Percentiles rank a stretch among this genome's conserved stretches.
These are phyloP conservation scores for Apis laboriosa DNA, from an alignment of 1,140 invertebrate genomes.

Conservation along the genomic window DNA sequence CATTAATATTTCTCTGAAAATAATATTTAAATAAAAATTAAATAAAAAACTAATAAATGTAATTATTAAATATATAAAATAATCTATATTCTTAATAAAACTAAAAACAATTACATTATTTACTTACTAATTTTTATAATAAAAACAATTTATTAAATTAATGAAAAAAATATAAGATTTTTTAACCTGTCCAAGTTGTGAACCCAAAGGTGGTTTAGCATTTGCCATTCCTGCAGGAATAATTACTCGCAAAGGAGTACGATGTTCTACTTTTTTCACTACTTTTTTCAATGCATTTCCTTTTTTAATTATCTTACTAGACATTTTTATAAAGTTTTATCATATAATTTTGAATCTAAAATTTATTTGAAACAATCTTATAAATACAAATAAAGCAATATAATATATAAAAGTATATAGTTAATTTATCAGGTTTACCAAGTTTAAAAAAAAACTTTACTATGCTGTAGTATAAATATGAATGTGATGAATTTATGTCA, in stretches of 20 bases:
- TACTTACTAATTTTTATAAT: background rate
- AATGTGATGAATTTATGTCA: background rate
- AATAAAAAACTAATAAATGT: too few species aligned
- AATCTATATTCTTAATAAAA: background rate
- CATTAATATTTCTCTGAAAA: slow-evolving; percentile 95
- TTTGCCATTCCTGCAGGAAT: slow-evolving; percentile 94
- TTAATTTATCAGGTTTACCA: background rate
- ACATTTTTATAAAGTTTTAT: slow-evolving; percentile 82
- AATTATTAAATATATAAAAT: slow-evolving; percentile 9
- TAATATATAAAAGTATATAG: background rate
- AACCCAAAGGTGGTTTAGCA: slow-evolving; percentile 94
- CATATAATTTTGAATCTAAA: background rate
- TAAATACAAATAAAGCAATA: too few species aligned
- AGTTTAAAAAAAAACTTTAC: background rate
- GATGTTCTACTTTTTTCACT: slow-evolving; percentile 88
- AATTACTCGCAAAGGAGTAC: slow-evolving; percentile 86
- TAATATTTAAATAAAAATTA: slow-evolving; percentile 31
- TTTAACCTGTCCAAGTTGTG: slow-evolving; percentile 93
- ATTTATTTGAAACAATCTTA: background rate
- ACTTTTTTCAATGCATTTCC: slow-evolving; percentile 86
- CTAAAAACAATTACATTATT: background rate
- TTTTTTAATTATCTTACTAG: slow-evolving; percentile 84
- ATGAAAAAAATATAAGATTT: slow-evolving; percentile 31
- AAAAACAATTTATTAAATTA: background rate
- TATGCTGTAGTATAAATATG: background rate